Evolutionary conservation across 2,888 invertebrate genomes (phyloP), one percentile per base, ranked within the genome.

Genomic region (Noctua janthina): DNA sequence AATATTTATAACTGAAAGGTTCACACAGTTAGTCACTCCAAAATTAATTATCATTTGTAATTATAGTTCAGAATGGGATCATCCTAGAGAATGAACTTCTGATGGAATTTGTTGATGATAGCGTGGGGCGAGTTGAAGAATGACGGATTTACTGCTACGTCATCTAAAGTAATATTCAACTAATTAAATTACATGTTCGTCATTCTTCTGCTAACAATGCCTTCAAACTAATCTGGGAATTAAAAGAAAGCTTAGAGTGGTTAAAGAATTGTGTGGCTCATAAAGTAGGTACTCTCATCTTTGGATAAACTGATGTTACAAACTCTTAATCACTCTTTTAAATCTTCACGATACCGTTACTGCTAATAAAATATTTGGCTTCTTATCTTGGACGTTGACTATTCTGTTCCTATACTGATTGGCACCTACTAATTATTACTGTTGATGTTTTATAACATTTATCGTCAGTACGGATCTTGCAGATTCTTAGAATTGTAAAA

Each of bases 41-140:
- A 75, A 83, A 87, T 76, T 83, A 85, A 87, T 84, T 84, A 86
- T 59, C 66, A 74, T 59, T 77, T 74, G 46, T 86, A 82, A 84
- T 85, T 85, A 87, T 67, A 75, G 66, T 83, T 82, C 67, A 75
- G 78, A 87, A 83, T 76, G 75, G 75, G 62, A 87, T 51, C 66
- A 74, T 51, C 13, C 35, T 59, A 66, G 35, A 59, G 85, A 84
- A 79, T 79, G 51, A 85, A 74, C 66, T 62, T 74, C 54, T 70
- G 49, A 87, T 83, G 72, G 87, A 78, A 83, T 87, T 76, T 75
- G 56, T 76, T 83, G 87, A 83, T 78, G 84, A 78, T 78, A 67
- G 84, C 67, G 71, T 83, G 70, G 78, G 75, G 74, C 51, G 64
- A 69, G 66, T 10, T 51, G 49, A 72, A 75, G 51, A 78, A 78